These are phyloP conservation scores for Myotis lucifugus DNA, from an alignment of 2,113 vertebrate genomes.

Conservation along the genomic window DNA sequence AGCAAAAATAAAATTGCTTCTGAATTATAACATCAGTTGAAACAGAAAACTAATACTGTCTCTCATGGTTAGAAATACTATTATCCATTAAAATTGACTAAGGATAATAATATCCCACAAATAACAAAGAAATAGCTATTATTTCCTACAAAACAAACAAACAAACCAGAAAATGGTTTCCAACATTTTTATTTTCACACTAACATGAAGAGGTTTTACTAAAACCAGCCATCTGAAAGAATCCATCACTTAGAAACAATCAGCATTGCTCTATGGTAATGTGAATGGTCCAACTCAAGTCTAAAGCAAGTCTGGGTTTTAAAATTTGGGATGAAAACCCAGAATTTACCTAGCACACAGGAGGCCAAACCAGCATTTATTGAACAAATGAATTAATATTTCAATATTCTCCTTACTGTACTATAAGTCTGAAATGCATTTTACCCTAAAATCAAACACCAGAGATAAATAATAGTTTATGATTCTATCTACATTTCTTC, in stretches of 20 bases:
- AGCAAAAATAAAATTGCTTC: neutral
- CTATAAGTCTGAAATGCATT: conserved; percentile 22
- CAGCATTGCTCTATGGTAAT: neutral
- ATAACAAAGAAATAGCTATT: neutral
- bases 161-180: neutral
- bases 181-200: conserved; percentile 24
- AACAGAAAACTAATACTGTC: neutral
- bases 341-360: neutral
- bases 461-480: neutral
- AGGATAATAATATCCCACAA: neutral
- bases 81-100: neutral
- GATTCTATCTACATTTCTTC: neutral
- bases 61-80: neutral
- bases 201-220: conserved; percentile 14
- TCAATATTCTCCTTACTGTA: neutral
- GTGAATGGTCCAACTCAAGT: conserved; percentile 2
- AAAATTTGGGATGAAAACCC: neutral
- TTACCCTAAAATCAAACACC: neutral
- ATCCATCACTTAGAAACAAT: neutral
- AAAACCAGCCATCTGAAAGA: neutral
- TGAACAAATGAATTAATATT: neutral
- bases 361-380: neutral
- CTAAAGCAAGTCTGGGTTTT: conserved; percentile 18
- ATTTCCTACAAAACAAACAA: neutral
- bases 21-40: neutral